These are phyloP conservation scores for Drusus annulatus DNA, from an alignment of 1,140 invertebrate genomes.

Conservation along the genomic window DNA sequence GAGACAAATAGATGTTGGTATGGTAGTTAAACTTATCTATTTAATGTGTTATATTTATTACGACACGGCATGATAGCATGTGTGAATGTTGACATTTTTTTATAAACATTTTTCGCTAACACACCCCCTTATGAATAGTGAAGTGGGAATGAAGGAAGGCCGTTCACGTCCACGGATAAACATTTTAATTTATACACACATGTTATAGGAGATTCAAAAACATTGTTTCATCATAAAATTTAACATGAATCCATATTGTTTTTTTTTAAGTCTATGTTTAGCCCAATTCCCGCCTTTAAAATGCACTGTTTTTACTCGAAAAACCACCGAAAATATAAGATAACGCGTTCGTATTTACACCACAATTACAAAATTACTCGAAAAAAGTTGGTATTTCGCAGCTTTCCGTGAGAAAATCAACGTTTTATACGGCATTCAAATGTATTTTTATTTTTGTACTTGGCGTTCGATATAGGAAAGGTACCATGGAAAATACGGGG, in stretches of 20 bases:
- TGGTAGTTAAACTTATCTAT: no score
- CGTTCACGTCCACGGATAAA: no score
- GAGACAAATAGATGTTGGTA: no score
- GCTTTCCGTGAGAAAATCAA: constrained; percentile 12
- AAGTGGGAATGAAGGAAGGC: no score
- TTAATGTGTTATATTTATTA: no score
- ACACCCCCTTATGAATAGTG: constrained; percentile 3
- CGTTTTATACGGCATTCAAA: constrained; percentile 29
- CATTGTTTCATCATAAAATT: not conserved
- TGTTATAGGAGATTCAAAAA: not conserved
- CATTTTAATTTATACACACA: not conserved
- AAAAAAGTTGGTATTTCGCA: not conserved
- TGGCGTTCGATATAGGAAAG: constrained; percentile 23
- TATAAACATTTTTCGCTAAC: not conserved
- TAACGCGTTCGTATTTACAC: not conserved
- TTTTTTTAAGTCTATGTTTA: constrained; percentile 48
- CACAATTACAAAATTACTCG: not conserved
- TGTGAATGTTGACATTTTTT: not conserved
- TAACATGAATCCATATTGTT: constrained; percentile 36
- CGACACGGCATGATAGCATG: no score
- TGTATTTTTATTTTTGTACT: constrained; percentile 37
- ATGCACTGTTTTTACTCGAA: constrained; percentile 37
- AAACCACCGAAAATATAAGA: constrained; percentile 1
- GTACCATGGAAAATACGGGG: constrained; percentile 24
- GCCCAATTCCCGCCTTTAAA: constrained; percentile 45